phyloP scores from a whole-genome alignment of 1,140 invertebrate species.

The Trichonephila inaurata region DNA sequence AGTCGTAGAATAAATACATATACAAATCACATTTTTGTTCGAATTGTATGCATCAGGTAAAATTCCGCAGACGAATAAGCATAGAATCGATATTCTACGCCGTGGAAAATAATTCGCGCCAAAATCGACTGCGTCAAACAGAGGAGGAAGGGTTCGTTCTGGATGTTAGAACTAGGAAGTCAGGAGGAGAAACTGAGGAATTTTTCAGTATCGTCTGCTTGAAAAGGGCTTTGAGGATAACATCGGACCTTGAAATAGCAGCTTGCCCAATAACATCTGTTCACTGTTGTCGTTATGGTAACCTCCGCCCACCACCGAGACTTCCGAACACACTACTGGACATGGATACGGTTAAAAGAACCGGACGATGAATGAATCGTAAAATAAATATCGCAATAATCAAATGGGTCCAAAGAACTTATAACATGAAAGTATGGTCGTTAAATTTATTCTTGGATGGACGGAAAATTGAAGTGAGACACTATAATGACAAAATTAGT shows the following conservation, averaged over 20 bases:
- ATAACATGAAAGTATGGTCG: no score
- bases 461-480: neutral
- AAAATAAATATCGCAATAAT: neutral
- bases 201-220: conserved; percentile 5
- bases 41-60: neutral
- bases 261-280: conserved; percentile 57
- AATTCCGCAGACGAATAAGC: neutral
- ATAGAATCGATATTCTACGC: neutral
- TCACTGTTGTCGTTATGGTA: conserved; percentile 54
- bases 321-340: neutral
- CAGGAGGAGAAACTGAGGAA: conserved; percentile 23
- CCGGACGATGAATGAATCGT: neutral
- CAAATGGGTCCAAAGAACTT: neutral
- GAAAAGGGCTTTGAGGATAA: conserved; percentile 14
- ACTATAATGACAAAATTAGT: no score
- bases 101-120: neutral
- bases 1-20: neutral
- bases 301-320: conserved; percentile 13
- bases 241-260: conserved; percentile 22
- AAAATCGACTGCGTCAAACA: neutral
- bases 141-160: neutral
- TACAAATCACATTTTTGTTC: neutral
- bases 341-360: conserved; percentile 3
- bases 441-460: neutral
- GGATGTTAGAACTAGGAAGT: conserved; percentile 14